Conservation (phyloP, 2,797 vertebrate genomes). For the Anabas testudineus region DNA sequence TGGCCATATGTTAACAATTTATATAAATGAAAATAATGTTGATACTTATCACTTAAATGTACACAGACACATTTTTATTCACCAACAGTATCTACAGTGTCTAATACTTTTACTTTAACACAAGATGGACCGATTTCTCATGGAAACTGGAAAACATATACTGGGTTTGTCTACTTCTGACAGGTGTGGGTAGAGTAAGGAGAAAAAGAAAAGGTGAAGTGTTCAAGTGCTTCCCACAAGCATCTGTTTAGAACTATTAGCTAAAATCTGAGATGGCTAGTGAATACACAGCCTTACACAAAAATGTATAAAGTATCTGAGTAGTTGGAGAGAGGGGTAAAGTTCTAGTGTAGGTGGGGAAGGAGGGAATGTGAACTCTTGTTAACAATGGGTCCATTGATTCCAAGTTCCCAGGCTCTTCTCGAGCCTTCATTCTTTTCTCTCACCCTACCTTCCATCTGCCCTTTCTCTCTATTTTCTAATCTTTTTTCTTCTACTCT, state of each 20-base stretch:
- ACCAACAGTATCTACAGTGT: no score
- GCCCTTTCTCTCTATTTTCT: slow-evolving; percentile 23
- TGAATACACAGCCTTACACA: slow-evolving; percentile 34
- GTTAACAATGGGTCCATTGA: slow-evolving; percentile 72
- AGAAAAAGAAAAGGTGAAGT: slow-evolving; percentile 11
- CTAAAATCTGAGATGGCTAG: slow-evolving; percentile 52
- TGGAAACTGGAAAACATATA: no score
- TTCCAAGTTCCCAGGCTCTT: slow-evolving; percentile 38
- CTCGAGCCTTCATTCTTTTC: slow-evolving; percentile 20
- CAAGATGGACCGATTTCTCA: no score
- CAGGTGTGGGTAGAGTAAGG: no score
- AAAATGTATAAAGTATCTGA: slow-evolving; percentile 30
- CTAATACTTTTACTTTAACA: no score
- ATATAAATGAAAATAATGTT: no score
- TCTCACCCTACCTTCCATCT: slow-evolving; percentile 16
- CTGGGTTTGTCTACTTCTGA: no score
- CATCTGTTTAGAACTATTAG: slow-evolving; percentile 52
- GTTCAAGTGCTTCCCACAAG: slow-evolving; percentile 41
- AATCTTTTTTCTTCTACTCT: slow-evolving; percentile 5
- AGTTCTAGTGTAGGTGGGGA: slow-evolving; percentile 44
- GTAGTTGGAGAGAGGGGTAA: slow-evolving; percentile 32
- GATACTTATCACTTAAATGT: no score
- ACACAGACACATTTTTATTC: no score
- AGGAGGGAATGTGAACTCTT: slow-evolving; percentile 45
- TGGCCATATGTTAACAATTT: no score